These are phyloP conservation scores for Plectropomus leopardus DNA, from an alignment of 2,113 vertebrate species.

Conservation along the genomic window DNA sequence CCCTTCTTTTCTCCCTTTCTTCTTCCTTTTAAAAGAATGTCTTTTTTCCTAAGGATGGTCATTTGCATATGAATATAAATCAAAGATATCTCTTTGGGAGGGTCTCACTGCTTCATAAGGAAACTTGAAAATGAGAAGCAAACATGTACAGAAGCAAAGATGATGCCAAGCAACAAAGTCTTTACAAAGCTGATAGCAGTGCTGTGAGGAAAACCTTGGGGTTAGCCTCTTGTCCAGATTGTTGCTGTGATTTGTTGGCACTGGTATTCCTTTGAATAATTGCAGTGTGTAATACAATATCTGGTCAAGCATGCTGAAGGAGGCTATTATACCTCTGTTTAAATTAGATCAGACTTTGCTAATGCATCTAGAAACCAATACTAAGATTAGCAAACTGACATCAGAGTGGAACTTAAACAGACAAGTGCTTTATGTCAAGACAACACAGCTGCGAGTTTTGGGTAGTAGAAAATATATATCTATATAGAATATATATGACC, in stretches of 20 bases:
- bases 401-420: conserved; percentile 26
- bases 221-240: conserved; percentile 39
- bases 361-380: conserved; percentile 44
- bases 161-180: conserved; percentile 29
- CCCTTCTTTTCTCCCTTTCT: conserved; percentile 30
- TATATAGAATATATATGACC: no score
- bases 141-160: conserved; percentile 37
- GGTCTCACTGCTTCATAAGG: conserved; percentile 47
- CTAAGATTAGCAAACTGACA: conserved; percentile 23
- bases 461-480: background rate
- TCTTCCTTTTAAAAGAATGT: conserved; percentile 51
- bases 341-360: conserved; percentile 49
- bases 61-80: conserved; percentile 80
- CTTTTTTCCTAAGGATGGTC: conserved; percentile 47
- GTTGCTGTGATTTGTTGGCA: conserved; percentile 45
- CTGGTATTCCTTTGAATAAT: conserved; percentile 38
- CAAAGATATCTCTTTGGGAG: conserved; percentile 64
- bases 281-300: conserved; percentile 45
- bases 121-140: conserved; percentile 65
- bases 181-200: conserved; percentile 25
- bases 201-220: conserved; percentile 31
- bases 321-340: conserved; percentile 31
- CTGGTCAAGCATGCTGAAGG: conserved; percentile 31
- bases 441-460: background rate
- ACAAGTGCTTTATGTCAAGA: conserved; percentile 6